Evolutionary conservation across 1,140 invertebrate species (phyloP), one percentile per base, ranked within the genome.

Genomic region (Zaprionus inermis): DNA sequence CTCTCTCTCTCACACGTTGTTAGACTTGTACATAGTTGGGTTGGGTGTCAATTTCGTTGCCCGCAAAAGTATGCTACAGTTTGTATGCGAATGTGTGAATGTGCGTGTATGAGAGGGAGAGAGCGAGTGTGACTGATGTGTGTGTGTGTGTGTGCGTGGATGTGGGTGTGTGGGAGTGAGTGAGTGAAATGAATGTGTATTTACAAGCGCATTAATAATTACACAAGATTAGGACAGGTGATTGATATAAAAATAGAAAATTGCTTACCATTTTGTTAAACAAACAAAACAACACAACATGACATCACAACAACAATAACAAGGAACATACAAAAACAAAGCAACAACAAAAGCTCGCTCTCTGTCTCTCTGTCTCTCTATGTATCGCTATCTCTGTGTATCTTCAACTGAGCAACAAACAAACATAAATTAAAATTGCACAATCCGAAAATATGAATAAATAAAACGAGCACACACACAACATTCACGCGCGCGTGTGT

Each of bases 231-330:
- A 38, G 61, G 65, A 74, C 38, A 74, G 61, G 65, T 56, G 51
- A 16, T 68, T 32, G 55, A 84, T 78, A 83, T 72, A 76, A 72
- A 80, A 46, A 70, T 65, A 83, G 61, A 73, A 91, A 81, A 83
- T 91, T 91, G 88, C 88, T 91, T 91, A 91, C 88, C 88, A 88
- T 90, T 84, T 78, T 58, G 72, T 90, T 90, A 84, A 79, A 72
- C 84, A 71, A 88, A 89, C 84, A 88, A 89, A 86, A 86, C 79
- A 86, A 79, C 59, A 82, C 76, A 83, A 83, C 56, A 78, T 28
- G 89, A 73, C 61, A 81, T 61, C 60, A 78, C 64, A 78, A 86
- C 69, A 88, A 79, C 78, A 81, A 73, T 71, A 78, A 86, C 72
- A 88, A 79, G 64, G 67, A 79, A 88, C 77, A 74, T 66, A 55